Conservation (phyloP, 2,797 vertebrate species). For the Pagetopsis macropterus region DNA sequence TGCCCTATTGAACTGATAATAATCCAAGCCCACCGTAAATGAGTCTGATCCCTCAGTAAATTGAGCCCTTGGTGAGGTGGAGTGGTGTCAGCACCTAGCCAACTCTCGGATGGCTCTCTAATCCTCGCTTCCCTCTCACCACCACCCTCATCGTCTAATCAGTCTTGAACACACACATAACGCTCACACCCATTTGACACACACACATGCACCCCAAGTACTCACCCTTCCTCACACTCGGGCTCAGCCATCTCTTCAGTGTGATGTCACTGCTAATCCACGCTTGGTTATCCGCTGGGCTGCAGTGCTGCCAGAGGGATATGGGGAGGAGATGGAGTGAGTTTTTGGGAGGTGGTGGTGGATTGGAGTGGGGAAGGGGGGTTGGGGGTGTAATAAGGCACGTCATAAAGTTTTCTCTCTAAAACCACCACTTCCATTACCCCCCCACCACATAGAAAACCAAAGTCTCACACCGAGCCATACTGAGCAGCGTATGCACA, state of each 20-base stretch:
- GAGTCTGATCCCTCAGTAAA: conserved; percentile 86
- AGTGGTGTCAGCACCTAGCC: conserved; percentile 87
- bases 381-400: conserved; percentile 59
- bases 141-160: conserved; percentile 86
- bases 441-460: conserved; percentile 27
- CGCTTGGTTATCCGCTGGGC: conserved; percentile 82
- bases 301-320: conserved; percentile 75
- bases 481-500: conserved; percentile 47
- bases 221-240: conserved; percentile 75
- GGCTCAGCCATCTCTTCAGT: conserved; percentile 81
- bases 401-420: conserved; percentile 68
- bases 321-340: conserved; percentile 64
- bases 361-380: neutral
- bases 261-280: conserved; percentile 89
- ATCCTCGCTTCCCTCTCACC: conserved; percentile 83
- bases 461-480: conserved; percentile 25
- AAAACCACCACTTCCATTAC: conserved; percentile 58
- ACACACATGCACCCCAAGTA: conserved; percentile 74
- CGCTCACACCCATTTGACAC: conserved; percentile 68
- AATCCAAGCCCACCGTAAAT: conserved; percentile 83
- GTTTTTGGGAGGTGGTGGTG: conserved; percentile 50
- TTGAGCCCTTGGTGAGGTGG: conserved; percentile 84
- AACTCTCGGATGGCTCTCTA: conserved; percentile 84
- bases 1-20: conserved; percentile 84
- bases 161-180: conserved; percentile 85